Percentiles rank a stretch among this genome's conserved stretches.
phyloP scores from a whole-genome alignment of 2,888 invertebrate species.

The Orthosia incerta region DNA sequence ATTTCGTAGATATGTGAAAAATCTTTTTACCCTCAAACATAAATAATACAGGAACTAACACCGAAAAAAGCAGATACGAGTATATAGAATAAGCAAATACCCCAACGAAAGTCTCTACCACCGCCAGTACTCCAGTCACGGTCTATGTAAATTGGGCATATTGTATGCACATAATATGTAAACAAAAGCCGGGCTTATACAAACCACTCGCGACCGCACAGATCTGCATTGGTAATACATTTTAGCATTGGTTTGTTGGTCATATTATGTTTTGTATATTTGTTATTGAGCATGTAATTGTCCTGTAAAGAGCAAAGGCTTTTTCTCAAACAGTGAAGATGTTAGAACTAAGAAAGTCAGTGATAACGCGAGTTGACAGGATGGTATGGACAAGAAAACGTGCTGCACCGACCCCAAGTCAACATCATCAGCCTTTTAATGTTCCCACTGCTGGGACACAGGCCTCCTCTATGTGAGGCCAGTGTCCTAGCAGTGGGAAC shows the following conservation, averaged over 20 bases:
- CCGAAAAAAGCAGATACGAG: background rate
- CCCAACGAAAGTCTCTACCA: background rate
- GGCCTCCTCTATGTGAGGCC: no score
- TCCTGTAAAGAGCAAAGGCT: background rate
- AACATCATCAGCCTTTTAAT: no score
- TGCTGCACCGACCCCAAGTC: no score
- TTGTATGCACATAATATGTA: constrained; percentile 65
- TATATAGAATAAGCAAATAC: constrained; percentile 9
- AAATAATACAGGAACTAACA: background rate
- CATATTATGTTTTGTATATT: constrained; percentile 50
- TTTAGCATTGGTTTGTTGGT: constrained; percentile 48
- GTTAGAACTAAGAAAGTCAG: no score
- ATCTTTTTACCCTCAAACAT: no score
- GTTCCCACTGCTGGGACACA: no score
- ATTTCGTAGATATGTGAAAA: no score
- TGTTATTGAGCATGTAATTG: background rate
- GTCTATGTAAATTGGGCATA: constrained; percentile 62
- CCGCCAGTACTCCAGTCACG: constrained; percentile 24
- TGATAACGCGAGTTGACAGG: no score
- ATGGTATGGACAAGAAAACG: no score
- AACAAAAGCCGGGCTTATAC: constrained; percentile 58
- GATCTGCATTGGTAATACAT: constrained; percentile 74
- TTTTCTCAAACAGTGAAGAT: no score
- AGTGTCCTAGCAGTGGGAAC: no score
- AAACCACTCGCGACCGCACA: constrained; percentile 49